These are phyloP conservation scores for Drosophila mercatorum DNA, from an alignment of 2,888 invertebrate genomes.

Conservation along the genomic window DNA sequence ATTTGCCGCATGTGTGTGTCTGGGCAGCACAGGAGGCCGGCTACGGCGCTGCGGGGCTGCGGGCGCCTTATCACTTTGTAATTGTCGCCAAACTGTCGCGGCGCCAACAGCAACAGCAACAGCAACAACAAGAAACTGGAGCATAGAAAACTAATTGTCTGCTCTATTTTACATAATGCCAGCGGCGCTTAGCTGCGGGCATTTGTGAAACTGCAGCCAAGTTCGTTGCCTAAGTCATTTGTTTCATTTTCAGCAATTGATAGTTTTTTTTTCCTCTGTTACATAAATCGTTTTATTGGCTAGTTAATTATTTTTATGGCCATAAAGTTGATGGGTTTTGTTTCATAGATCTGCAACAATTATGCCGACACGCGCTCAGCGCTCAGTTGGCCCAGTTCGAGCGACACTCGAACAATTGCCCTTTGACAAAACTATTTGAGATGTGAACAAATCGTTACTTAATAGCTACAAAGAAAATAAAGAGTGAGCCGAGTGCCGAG, in stretches of 20 bases:
- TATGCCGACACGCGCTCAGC: slow-evolving; percentile 34
- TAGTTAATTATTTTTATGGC: slow-evolving; percentile 12
- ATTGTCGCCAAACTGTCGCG: slow-evolving; percentile 68
- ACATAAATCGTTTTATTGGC: slow-evolving; percentile 16
- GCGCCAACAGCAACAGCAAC: background rate
- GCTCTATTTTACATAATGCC: slow-evolving; percentile 83
- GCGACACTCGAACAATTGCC: slow-evolving; percentile 12
- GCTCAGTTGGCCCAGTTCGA: slow-evolving; percentile 42
- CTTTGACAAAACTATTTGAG: slow-evolving; percentile 36
- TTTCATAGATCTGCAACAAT: slow-evolving; percentile 14
- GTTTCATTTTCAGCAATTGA: slow-evolving; percentile 23
- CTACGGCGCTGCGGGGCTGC: slow-evolving; percentile 57
- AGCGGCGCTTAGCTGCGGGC: slow-evolving; percentile 26
- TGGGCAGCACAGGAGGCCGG: background rate
- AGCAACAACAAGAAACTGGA: slow-evolving; percentile 69
- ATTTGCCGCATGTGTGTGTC: slow-evolving; percentile 49
- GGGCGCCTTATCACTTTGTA: slow-evolving; percentile 72
- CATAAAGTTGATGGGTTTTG: background rate
- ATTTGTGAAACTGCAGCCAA: slow-evolving; percentile 22
- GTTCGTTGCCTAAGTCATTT: slow-evolving; percentile 78
- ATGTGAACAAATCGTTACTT: slow-evolving; percentile 58
- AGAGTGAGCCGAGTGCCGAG: slow-evolving; percentile 49
- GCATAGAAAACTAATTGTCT: slow-evolving; percentile 84
- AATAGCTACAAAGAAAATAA: slow-evolving; percentile 62
- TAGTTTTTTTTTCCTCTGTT: background rate